Conservation (phyloP, 2,888 invertebrate species). For the Phania funesta region DNA sequence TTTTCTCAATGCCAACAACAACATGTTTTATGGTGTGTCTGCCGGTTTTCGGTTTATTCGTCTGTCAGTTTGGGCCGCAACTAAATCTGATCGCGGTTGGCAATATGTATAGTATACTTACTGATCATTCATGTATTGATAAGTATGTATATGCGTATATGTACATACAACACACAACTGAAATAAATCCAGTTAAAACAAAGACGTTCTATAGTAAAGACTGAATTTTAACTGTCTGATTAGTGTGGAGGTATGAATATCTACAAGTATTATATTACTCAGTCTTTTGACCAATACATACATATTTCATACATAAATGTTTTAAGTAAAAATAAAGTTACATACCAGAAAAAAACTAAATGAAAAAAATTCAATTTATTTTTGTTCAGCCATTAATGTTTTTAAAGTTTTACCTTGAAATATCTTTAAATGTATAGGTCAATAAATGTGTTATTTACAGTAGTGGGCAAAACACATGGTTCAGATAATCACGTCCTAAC, state of each 20-base stretch:
- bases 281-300: constrained; percentile 24
- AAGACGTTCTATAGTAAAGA: constrained; percentile 50
- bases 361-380: constrained; percentile 20
- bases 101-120: no score
- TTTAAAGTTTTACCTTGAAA: constrained; percentile 53
- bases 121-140: constrained; percentile 44
- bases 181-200: constrained; percentile 43
- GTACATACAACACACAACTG: neutral
- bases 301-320: neutral
- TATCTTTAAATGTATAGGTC: neutral
- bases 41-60: constrained; percentile 21
- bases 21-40: neutral
- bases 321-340: constrained; percentile 13
- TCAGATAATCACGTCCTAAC: neutral
- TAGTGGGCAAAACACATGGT: neutral
- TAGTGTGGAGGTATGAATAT: neutral
- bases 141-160: neutral
- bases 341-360: neutral
- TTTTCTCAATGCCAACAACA: constrained; percentile 24
- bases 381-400: constrained; percentile 30
- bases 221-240: constrained; percentile 16
- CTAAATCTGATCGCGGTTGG: constrained; percentile 49
- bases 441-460: neutral
- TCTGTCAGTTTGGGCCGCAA: constrained; percentile 20
- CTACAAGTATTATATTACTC: neutral